A percentile compares a stretch with the other conserved stretches of the same genome.
phyloP scores from a whole-genome alignment of 2,888 invertebrate species.

The Oscheius myriophilus region DNA sequence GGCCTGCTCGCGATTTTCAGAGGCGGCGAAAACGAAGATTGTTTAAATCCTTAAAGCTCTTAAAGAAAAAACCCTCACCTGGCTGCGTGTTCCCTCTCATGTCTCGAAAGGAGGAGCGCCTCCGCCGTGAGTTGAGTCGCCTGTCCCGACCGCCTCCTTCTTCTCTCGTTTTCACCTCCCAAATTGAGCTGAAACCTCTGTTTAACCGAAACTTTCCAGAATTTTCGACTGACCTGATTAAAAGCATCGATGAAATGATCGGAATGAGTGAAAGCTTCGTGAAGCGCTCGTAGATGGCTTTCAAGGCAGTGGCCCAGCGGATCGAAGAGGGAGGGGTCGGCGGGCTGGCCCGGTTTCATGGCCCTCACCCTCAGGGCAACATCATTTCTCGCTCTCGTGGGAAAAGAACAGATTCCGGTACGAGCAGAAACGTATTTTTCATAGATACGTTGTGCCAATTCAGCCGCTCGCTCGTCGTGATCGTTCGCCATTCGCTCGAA shows the following conservation, averaged over 20 bases:
- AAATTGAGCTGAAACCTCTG: neutral
- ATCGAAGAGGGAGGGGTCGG: slow-evolving; percentile 33
- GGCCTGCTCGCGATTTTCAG: no score
- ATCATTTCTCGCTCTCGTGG: slow-evolving; percentile 38
- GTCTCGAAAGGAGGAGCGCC: slow-evolving; percentile 51
- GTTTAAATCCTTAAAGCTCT: no score
- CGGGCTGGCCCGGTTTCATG: slow-evolving; percentile 7
- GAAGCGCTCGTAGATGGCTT: slow-evolving; percentile 52
- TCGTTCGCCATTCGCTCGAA: slow-evolving; percentile 54
- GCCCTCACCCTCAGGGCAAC: slow-evolving; percentile 38
- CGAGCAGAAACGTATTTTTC: slow-evolving; percentile 50
- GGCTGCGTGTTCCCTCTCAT: slow-evolving; percentile 47
- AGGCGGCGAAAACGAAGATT: no score
- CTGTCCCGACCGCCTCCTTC: slow-evolving; percentile 2
- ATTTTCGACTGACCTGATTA: no score
- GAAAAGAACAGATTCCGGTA: slow-evolving; percentile 53
- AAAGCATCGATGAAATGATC: slow-evolving; percentile 64
- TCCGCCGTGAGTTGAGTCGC: slow-evolving; percentile 52
- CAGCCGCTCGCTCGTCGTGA: slow-evolving; percentile 46
- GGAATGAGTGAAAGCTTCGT: slow-evolving; percentile 58
- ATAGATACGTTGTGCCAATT: slow-evolving; percentile 59
- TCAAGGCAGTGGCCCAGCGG: slow-evolving; percentile 12
- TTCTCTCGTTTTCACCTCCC: slow-evolving; percentile 6
- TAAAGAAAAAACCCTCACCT: slow-evolving; percentile 13
- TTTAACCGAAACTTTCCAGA: neutral